A percentile compares a stretch with the other conserved stretches of the same genome.
These are phyloP conservation scores for Odontesthes bonariensis DNA, from an alignment of 2,113 vertebrate genomes.

Conservation along the genomic window DNA sequence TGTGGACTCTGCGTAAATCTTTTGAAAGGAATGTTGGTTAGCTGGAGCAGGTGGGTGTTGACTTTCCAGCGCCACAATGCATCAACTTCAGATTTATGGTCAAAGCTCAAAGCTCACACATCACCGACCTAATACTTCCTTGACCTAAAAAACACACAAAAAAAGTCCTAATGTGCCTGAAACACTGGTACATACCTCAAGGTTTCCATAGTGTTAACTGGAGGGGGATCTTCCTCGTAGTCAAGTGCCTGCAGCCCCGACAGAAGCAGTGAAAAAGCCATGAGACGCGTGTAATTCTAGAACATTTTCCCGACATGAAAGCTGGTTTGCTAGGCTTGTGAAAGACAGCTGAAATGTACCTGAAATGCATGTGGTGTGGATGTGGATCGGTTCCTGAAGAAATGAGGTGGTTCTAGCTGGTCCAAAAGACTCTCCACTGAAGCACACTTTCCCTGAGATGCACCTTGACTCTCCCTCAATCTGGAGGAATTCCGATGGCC, in stretches of 20 bases:
- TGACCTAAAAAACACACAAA: conserved; percentile 58
- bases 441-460: conserved; percentile 57
- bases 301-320: not conserved
- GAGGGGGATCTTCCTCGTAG: conserved; percentile 38
- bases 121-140: conserved; percentile 56
- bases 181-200: conserved; percentile 70
- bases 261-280: conserved; percentile 30
- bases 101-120: conserved; percentile 42
- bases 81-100: conserved; percentile 56
- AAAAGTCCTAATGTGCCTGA: conserved; percentile 48
- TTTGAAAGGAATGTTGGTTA: conserved; percentile 50
- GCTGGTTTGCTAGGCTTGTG: not conserved
- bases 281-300: not conserved
- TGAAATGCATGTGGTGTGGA: conserved; percentile 74
- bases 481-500: conserved; percentile 52
- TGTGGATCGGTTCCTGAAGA: conserved; percentile 70
- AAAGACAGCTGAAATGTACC: conserved; percentile 70
- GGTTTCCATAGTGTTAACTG: conserved; percentile 54
- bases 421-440: conserved; percentile 76
- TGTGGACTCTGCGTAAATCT: conserved; percentile 20
- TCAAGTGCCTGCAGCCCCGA: conserved; percentile 52
- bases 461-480: conserved; percentile 59
- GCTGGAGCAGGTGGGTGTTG: conserved; percentile 55
- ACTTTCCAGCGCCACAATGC: conserved; percentile 46
- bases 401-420: conserved; percentile 52